Evolutionary conservation across 30 jellyfish, hydroid and myxozoan species (phyloP).

Genomic region (Haliclystus octoradiatus): DNA sequence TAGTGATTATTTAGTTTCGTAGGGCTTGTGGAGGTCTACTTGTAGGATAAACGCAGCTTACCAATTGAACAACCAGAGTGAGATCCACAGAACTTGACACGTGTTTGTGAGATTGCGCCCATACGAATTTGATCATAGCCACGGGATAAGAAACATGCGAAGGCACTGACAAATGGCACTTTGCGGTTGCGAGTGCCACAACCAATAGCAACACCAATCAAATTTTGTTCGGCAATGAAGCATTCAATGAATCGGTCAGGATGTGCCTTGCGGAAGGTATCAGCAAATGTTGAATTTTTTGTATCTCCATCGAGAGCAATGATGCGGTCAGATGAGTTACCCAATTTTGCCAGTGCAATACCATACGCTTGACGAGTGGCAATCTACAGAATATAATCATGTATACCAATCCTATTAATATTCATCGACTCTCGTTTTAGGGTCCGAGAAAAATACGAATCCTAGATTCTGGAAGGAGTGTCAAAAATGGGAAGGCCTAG

Average conservation of each 20-base stretch:
- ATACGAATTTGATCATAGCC: slow-evolving; percentile 94
- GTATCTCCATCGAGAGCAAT: slow-evolving; percentile 96
- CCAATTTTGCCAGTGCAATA: slow-evolving; percentile 83
- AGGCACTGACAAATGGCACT: slow-evolving; percentile 85
- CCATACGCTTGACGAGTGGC: slow-evolving; percentile 98
- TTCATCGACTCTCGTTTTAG: too few species aligned
- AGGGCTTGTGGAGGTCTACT: too few species aligned
- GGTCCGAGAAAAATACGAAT: too few species aligned
- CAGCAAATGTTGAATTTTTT: slow-evolving; percentile 94
- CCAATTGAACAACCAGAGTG: slow-evolving; percentile 97
- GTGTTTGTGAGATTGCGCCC: slow-evolving; percentile 96
- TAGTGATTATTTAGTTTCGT: too few species aligned
- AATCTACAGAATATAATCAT: slow-evolving; percentile 32
- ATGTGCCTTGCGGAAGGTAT: slow-evolving; percentile 74
- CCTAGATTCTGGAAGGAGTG: too few species aligned
- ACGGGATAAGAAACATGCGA: slow-evolving; percentile 93
- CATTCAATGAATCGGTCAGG: slow-evolving; percentile 95
- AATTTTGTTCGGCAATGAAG: slow-evolving; percentile 93
- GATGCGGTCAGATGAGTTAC: slow-evolving; percentile 58
- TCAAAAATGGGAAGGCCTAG: too few species aligned
- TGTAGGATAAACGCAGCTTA: background rate
- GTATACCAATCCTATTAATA: too few species aligned
- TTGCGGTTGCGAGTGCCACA: slow-evolving; percentile 82
- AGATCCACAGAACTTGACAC: slow-evolving; percentile 76
- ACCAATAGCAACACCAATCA: slow-evolving; percentile 95